phyloP scores from a whole-genome alignment of 2,113 vertebrate species.

The Nestor notabilis region DNA sequence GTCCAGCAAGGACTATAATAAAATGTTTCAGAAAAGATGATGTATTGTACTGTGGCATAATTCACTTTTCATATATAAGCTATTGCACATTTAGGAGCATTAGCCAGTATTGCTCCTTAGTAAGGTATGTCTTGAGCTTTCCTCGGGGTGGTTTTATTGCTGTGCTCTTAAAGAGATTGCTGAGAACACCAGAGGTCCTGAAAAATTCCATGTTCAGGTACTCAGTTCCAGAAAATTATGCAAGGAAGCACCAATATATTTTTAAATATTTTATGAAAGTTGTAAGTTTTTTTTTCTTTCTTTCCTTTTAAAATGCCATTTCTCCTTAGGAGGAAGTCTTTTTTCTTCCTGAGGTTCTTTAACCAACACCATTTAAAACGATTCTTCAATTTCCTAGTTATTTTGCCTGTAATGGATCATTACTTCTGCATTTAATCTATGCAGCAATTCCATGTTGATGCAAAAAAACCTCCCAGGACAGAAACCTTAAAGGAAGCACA shows the following conservation, averaged over 20 bases:
- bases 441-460: conserved; percentile 2
- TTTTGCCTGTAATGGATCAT: not conserved
- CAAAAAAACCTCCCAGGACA: not conserved
- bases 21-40: conserved; percentile 74
- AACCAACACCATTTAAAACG: conserved; percentile 24
- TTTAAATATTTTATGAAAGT: conserved; percentile 65
- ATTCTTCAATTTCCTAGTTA: conserved; percentile 13
- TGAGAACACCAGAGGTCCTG: conserved; percentile 62
- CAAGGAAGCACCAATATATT: conserved; percentile 71
- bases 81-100: conserved; percentile 84
- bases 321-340: conserved; percentile 73
- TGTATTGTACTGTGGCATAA: conserved; percentile 65
- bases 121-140: conserved; percentile 73
- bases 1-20: conserved; percentile 76
- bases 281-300: conserved; percentile 47
- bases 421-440: not conserved
- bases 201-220: conserved; percentile 65
- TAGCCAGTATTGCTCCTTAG: conserved; percentile 80
- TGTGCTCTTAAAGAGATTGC: conserved; percentile 35
- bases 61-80: conserved; percentile 77
- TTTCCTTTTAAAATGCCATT: conserved; percentile 62
- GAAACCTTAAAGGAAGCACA: conserved; percentile 90
- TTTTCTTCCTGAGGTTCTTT: conserved; percentile 76
- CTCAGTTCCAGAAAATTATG: conserved; percentile 70
- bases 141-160: conserved; percentile 44